Percentiles rank a stretch among this genome's conserved stretches.
Evolutionary conservation across 2,888 invertebrate genomes (phyloP).

Genomic region (Chesias legatella): DNA sequence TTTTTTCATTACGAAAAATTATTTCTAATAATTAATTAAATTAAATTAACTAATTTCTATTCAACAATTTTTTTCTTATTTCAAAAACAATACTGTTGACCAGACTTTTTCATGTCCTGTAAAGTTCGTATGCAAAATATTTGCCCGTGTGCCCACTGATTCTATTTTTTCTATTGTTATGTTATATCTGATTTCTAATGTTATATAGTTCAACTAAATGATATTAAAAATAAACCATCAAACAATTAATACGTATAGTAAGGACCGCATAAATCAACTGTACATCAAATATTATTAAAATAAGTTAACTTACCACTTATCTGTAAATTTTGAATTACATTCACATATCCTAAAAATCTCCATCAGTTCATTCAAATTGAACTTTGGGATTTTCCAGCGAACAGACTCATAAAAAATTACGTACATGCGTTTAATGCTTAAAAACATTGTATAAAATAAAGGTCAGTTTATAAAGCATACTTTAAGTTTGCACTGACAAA

Average conservation of each 20-base stretch:
- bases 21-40: too few relatives aligned
- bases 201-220: conserved; percentile 14
- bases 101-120: too few relatives aligned
- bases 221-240: conserved; percentile 16
- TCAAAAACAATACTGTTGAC: too few relatives aligned
- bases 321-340: conserved; percentile 39
- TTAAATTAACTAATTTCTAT: not conserved
- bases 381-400: conserved; percentile 48
- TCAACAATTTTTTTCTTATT: not conserved
- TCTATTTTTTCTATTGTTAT: not conserved
- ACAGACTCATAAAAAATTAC: conserved; percentile 19
- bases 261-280: conserved; percentile 25
- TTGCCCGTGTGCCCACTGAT: conserved; percentile 12
- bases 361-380: conserved; percentile 49
- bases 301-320: conserved; percentile 35
- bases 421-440: conserved; percentile 14
- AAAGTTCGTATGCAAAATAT: too few relatives aligned
- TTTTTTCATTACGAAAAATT: too few relatives aligned
- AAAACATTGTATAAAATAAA: conserved; percentile 22
- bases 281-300: conserved; percentile 22
- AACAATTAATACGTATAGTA: conserved; percentile 28
- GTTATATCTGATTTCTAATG: conserved; percentile 1
- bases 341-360: conserved; percentile 42
- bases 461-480: not conserved
- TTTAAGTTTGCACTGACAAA: not conserved